These are phyloP conservation scores for Sycophila texana DNA, from an alignment of 2,888 invertebrate species.

Conservation along the genomic window DNA sequence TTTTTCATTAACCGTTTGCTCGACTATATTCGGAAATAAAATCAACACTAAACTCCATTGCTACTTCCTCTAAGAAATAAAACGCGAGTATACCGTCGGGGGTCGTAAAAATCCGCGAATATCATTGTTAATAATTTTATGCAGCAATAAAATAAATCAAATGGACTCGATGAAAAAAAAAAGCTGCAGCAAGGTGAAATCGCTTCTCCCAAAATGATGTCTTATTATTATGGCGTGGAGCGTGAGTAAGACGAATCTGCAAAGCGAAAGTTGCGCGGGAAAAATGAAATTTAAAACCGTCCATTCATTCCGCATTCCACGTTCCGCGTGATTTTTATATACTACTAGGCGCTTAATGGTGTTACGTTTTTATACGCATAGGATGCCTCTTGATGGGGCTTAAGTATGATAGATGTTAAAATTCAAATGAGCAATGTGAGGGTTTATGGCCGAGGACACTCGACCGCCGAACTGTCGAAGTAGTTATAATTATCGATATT, in stretches of 20 bases:
- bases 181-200: conserved; percentile 27
- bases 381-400: no score
- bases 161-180: not conserved
- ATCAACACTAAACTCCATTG: no score
- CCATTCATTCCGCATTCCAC: conserved; percentile 36
- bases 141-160: not conserved
- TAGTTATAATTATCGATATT: no score
- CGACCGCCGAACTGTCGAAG: no score
- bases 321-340: not conserved
- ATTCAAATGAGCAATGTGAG: no score
- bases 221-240: conserved; percentile 26
- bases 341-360: no score
- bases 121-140: conserved; percentile 20
- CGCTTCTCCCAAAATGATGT: conserved; percentile 23
- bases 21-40: no score
- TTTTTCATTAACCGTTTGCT: no score
- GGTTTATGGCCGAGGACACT: no score
- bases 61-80: not conserved
- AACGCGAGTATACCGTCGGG: not conserved
- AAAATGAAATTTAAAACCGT: conserved; percentile 44
- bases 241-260: conserved; percentile 15
- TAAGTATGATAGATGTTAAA: no score
- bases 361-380: no score
- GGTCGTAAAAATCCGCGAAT: not conserved
- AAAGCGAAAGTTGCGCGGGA: conserved; percentile 38